Conservation (phyloP, 1,140 invertebrate species). For the Neuroterus valhalla region DNA sequence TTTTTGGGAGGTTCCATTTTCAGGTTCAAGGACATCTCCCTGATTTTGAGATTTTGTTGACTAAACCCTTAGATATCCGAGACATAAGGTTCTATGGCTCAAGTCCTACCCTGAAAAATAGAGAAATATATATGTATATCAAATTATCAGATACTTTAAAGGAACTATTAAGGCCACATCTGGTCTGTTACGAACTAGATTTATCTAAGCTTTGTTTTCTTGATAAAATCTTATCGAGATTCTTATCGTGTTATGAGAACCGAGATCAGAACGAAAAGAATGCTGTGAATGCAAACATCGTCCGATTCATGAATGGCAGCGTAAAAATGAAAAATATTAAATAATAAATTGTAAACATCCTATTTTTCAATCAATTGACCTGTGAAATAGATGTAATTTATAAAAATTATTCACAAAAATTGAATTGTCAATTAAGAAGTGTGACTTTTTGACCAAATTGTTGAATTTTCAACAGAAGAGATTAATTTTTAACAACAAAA, state of each 20-base stretch:
- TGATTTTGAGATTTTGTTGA: slow-evolving; percentile 42
- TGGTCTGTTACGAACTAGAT: too few relatives aligned
- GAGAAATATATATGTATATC: not conserved
- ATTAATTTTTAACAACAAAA: too few relatives aligned
- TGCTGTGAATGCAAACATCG: slow-evolving; percentile 11
- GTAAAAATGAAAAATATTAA: too few relatives aligned
- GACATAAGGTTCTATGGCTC: slow-evolving; percentile 6
- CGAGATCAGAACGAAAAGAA: not conserved
- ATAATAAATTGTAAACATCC: too few relatives aligned
- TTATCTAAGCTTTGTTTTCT: slow-evolving; percentile 6
- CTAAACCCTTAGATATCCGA: not conserved
- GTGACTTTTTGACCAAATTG: too few relatives aligned
- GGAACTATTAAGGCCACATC: too few relatives aligned
- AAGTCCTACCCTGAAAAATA: slow-evolving; percentile 20
- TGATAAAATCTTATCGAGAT: slow-evolving; percentile 8
- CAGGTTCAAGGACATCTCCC: slow-evolving; percentile 41
- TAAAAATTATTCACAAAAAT: too few relatives aligned
- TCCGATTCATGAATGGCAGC: not conserved
- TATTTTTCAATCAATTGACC: too few relatives aligned
- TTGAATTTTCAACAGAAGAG: too few relatives aligned
- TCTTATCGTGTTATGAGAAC: slow-evolving; percentile 19
- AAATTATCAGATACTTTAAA: not conserved
- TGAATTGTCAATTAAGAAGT: too few relatives aligned
- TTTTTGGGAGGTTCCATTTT: slow-evolving; percentile 48
- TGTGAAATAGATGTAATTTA: too few relatives aligned